phyloP scores from a whole-genome alignment of 2,888 invertebrate species.

The Sipunculus nudus region DNA sequence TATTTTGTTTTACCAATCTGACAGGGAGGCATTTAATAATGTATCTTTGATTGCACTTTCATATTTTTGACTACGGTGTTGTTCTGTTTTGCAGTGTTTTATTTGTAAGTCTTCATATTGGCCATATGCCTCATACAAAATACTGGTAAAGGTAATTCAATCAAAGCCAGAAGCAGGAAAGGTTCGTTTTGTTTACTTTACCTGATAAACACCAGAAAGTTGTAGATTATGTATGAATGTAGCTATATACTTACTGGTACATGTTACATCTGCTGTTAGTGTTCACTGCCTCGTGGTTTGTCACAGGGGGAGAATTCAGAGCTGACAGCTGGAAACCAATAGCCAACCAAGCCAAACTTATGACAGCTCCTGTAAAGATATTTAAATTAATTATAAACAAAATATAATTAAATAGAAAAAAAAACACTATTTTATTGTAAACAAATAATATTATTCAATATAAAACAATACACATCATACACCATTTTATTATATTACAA shows the following conservation, averaged over 20 bases:
- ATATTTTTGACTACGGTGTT: no score
- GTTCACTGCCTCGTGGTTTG: conserved; percentile 7
- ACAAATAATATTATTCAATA: neutral
- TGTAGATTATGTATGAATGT: neutral
- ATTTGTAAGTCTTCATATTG: no score
- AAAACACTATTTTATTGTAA: neutral
- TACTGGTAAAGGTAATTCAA: no score
- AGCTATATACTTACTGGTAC: conserved; percentile 7
- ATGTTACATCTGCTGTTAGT: conserved; percentile 8
- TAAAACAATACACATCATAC: neutral
- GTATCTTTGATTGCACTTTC: no score
- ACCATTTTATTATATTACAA: neutral
- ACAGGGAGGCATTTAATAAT: no score
- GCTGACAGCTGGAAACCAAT: conserved; percentile 62
- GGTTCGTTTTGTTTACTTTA: neutral
- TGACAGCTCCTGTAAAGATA: conserved; percentile 49
- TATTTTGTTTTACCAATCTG: no score
- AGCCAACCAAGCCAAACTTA: conserved; percentile 58
- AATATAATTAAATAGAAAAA: neutral
- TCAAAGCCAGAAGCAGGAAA: no score
- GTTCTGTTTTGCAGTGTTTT: no score
- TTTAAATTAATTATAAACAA: neutral
- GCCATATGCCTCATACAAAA: no score
- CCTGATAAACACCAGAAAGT: no score
- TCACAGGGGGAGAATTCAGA: conserved; percentile 48